Evolutionary conservation across 2,797 vertebrate genomes (phyloP).

Genomic region (Danionella dracula): DNA sequence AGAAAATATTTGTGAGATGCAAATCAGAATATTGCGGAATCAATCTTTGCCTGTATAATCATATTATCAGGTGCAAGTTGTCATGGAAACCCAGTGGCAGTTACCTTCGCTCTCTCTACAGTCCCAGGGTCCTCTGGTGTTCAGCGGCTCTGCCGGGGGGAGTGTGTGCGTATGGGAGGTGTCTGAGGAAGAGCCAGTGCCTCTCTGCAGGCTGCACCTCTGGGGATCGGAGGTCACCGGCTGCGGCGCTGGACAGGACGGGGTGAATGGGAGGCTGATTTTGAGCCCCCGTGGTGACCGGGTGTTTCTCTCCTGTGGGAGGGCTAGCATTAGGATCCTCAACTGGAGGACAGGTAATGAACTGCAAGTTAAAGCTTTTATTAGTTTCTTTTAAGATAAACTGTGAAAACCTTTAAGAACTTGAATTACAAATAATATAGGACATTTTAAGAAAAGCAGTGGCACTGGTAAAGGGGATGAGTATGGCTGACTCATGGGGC

Average conservation of each 20-base stretch:
- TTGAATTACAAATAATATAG: too few species aligned
- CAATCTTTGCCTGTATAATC: slow-evolving; percentile 13
- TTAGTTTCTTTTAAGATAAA: too few species aligned
- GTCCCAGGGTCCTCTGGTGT: slow-evolving; percentile 77
- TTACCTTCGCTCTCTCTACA: slow-evolving; percentile 47
- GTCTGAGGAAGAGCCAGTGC: slow-evolving; percentile 51
- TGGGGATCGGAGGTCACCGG: slow-evolving; percentile 67
- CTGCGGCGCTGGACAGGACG: slow-evolving; percentile 49
- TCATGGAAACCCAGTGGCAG: slow-evolving; percentile 61
- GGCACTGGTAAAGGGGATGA: too few species aligned
- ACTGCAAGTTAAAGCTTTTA: not conserved
- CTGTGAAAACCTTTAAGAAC: too few species aligned
- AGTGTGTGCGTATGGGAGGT: slow-evolving; percentile 75
- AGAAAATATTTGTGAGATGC: not conserved
- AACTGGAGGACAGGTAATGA: slow-evolving; percentile 71
- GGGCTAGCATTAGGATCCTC: slow-evolving; percentile 68
- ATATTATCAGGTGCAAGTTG: slow-evolving; percentile 41
- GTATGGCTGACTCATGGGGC: too few species aligned
- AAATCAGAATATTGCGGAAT: not conserved
- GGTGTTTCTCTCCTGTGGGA: slow-evolving; percentile 66
- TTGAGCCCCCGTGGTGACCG: slow-evolving; percentile 68
- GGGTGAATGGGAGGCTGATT: slow-evolving; percentile 41
- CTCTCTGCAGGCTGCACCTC: slow-evolving; percentile 63
- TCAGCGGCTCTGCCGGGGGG: slow-evolving; percentile 70
- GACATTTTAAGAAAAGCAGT: too few species aligned